Base-by-base conservation (phyloP, 2,888 invertebrate species). In the Synergus umbraculus region DNA sequence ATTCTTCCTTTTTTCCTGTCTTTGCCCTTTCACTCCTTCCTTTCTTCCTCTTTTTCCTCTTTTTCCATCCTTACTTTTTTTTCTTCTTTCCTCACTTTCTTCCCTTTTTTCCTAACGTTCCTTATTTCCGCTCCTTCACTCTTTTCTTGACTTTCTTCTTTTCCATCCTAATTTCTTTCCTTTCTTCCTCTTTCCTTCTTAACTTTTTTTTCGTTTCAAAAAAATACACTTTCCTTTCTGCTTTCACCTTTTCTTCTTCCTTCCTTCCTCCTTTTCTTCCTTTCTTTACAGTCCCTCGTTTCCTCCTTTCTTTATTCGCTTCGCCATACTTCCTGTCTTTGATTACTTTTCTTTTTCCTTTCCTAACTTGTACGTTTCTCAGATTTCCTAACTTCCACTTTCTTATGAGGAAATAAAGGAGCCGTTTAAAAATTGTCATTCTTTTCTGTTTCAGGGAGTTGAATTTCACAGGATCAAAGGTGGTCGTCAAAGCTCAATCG, bases 401-500 rank as follows among this genome's bases (percentile, higher is more conserved):
- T 49, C 29, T 4, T 7, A 18, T 18, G 37, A 37, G 37, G 37
- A 29, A 29, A 29, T 4, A 37, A 9, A 0, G n/a, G 8, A 15
- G n/a, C 8, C 3, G 7, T 64, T 29, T 13, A 43, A 37, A 13
- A 60, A 54, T 76, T 37, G 18, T 12, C 0, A 43, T 13, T 44
- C 22, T n/a, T 77, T 60, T 79, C 44, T 41, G 63, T 81, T 86
- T 5, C 83, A 90, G 90, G 77, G 90, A 90, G 84, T 78, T 87
- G 69, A 84, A 84, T 77, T 80, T 86, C 76, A 89, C 90, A 9
- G 91, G 90, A 15, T 85, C 90, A 22, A 87, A 88, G 66, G 82
- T 90, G 64, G 90, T 90, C 9, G 87, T 90, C 0, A 88, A 83
- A 64, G 84, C 89, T 4, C 88, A 88, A 9, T 79, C 80, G 10